Base-by-base conservation (phyloP, 1,140 invertebrate species). In the Portunus trituberculatus region DNA sequence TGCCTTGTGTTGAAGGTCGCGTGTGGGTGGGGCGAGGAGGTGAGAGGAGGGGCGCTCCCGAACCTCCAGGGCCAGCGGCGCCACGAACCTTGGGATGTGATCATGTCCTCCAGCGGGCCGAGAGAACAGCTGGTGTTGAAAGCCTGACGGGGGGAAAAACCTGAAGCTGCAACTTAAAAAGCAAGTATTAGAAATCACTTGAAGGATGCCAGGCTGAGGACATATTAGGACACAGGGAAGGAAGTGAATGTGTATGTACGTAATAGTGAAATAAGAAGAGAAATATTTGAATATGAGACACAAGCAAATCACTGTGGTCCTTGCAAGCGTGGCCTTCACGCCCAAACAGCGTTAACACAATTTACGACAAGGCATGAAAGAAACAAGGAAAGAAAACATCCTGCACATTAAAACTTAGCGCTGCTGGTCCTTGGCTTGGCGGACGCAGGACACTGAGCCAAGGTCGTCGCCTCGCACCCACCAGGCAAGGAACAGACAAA, bases 301-400 rank as follows among this genome's bases (percentile, higher is more conserved):
- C 16, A 59, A 59, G 52, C 52, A 76, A 76, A 76, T 76, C 20
- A 1, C 67, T 76, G 20, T 20, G 67, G 67, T n/a, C 67, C 67
- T n/a, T 25, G n/a, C 67, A 76, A 76, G 67, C 67, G 67, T 8
- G 67, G 67, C 67, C 67, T 76, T 76, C 67, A n/a, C n/a, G 67
- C 4, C 67, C 67, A 76, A 7, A 76, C 67, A 76, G 67, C 67
- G 67, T 76, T 76, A 76, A 76, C 67, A 76, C 67, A 76, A 76
- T 76, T 76, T 76, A 76, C 67, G n/a, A 76, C 67, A 76, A n/a
- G 20, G 67, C 67, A n/a, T 76, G 67, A 76, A n/a, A 76, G 67
- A 76, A 76, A 76, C n/a, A 76, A 76, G 67, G 67, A 76, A 76
- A n/a, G 67, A 76, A 76, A 76, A 76, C 67, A 76, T 76, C 67